Evolutionary conservation across 2,113 vertebrate genomes (phyloP).

Genomic region (Rhynchomys soricoides): DNA sequence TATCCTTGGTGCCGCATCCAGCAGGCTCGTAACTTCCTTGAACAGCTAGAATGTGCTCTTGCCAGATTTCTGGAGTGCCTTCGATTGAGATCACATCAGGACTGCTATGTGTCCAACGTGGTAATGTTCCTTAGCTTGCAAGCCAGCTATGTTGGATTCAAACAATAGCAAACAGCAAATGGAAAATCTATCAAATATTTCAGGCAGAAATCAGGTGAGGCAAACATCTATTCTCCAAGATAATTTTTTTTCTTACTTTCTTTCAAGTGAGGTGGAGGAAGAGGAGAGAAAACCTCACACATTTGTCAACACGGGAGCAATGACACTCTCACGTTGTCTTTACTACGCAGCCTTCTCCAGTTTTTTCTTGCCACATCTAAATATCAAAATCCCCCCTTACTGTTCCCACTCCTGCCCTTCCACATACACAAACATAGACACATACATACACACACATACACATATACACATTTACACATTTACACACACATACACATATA

Average conservation of each 20-base stretch:
- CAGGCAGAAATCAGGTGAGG: conserved; percentile 28
- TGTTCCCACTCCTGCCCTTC: background rate
- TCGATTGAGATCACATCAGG: conserved; percentile 1
- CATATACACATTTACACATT: too few relatives aligned
- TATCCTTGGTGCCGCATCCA: background rate
- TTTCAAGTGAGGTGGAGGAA: background rate
- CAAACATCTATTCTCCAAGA: background rate
- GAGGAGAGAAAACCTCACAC: background rate
- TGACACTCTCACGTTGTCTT: background rate
- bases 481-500: too few relatives aligned
- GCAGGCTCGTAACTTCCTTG: background rate
- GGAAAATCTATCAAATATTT: conserved; percentile 56
- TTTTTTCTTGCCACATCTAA: background rate
- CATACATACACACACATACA: too few relatives aligned
- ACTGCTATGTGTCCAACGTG: conserved; percentile 13
- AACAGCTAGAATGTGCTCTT: conserved; percentile 34
- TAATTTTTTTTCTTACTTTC: background rate
- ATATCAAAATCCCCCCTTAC: background rate
- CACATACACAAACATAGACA: background rate
- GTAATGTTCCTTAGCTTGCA: conserved; percentile 34
- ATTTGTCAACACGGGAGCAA: background rate
- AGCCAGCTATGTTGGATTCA: conserved; percentile 55
- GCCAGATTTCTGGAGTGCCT: conserved; percentile 51
- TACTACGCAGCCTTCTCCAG: background rate
- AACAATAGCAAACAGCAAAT: conserved; percentile 11